Base-by-base conservation (phyloP, 2,113 vertebrate species). In the Phasianus colchicus region DNA sequence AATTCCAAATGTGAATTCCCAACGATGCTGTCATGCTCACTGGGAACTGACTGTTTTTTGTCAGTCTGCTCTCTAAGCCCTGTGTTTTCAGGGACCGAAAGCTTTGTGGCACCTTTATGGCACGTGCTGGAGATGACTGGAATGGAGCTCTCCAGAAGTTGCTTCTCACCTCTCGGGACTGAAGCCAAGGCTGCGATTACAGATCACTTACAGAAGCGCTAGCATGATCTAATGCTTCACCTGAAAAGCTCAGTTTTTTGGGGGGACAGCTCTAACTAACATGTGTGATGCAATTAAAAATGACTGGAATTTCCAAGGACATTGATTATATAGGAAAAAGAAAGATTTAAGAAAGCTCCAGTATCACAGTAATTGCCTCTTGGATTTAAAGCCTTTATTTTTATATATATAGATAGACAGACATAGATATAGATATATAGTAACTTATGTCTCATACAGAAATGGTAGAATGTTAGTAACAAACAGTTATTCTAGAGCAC, bases 201-300 rank as follows among this genome's bases (percentile, higher is more conserved):
- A 36, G 25, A 81, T 36, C 30, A 25, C 67, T 57, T 32, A 20
- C 19, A 40, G 10, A 66, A 43, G 6, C 0, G 0, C 63, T 34
- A 7, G 32, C 34, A 2, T 14, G 4, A 48, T 63, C 8, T 71
- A 54, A 76, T 21, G 27, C 1, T 6, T 87, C 27, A 21, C 42
- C 38, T 63, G 42, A 70, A 88, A 76, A 93, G 38, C 45, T 93
- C 83, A 52, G 12, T 1, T 65, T 65, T 91, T 57, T 1, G 27
- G 78, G 80, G 55, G 86, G 47, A 42, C 58, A 77, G 32, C 93
- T 94, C 83, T 79, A 75, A 83, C 72, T 78, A 32, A 40, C 45
- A 57, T 95, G 96, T 95, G 76, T 77, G 93, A 89, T 70, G 72
- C 92, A 97, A 96, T 94, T 97, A 94, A 97, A 97, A 96, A 86